Conservation (phyloP, 2,113 vertebrate genomes). For the Morone saxatilis region DNA sequence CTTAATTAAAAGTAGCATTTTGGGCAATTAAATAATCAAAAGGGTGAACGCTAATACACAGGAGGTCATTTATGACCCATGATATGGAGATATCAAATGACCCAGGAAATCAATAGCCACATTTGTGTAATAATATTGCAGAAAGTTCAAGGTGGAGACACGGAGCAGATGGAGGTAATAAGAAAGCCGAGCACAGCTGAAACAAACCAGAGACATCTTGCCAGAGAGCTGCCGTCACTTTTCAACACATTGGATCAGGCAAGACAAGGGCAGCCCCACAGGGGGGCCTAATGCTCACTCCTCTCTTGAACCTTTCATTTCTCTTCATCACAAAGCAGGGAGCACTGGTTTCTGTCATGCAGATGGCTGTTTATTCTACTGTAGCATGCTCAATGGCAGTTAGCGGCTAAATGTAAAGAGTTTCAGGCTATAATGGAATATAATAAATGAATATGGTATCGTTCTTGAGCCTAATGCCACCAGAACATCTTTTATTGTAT, state of each 20-base stretch:
- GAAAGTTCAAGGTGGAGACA: slow-evolving; percentile 64
- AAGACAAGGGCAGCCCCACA: slow-evolving; percentile 74
- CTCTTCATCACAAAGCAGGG: slow-evolving; percentile 64
- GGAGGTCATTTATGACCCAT: slow-evolving; percentile 41
- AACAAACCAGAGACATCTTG: slow-evolving; percentile 74
- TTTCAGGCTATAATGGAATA: background rate
- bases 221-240: slow-evolving; percentile 71
- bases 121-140: slow-evolving; percentile 62
- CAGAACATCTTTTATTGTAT: background rate
- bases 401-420: slow-evolving; percentile 6
- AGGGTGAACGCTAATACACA: slow-evolving; percentile 21
- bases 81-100: slow-evolving; percentile 59
- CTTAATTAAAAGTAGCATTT: slow-evolving; percentile 63
- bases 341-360: slow-evolving; percentile 55
- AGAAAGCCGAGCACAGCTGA: slow-evolving; percentile 67
- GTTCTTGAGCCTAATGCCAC: background rate
- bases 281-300: slow-evolving; percentile 64
- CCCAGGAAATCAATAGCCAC: slow-evolving; percentile 55
- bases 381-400: slow-evolving; percentile 18
- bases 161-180: slow-evolving; percentile 69
- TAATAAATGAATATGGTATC: background rate
- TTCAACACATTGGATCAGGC: slow-evolving; percentile 75
- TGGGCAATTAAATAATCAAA: slow-evolving; percentile 57
- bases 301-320: slow-evolving; percentile 71
- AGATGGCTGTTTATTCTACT: slow-evolving; percentile 52